Evolutionary conservation across 2,113 vertebrate species (phyloP).

Genomic region (Brachypodius melanocephalos): DNA sequence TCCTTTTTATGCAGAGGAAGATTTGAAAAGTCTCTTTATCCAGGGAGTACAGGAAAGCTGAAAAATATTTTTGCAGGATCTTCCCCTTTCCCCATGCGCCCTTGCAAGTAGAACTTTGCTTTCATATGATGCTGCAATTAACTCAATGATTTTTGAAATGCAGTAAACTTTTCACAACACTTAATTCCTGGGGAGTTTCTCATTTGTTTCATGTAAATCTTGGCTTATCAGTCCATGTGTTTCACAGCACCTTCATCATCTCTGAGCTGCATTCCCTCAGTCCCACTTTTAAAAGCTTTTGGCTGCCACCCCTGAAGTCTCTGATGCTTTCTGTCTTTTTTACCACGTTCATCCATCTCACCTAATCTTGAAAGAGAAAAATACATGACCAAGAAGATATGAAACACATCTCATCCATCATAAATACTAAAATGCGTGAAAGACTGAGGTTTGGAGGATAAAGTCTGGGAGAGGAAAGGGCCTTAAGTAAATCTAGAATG

Average conservation of each 20-base stretch:
- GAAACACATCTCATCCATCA: background rate
- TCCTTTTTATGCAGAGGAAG: background rate
- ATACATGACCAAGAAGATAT: background rate
- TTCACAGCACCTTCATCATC: background rate
- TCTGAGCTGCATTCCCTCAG: background rate
- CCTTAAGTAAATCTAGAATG: background rate
- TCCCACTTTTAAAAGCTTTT: background rate
- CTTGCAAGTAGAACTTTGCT: background rate
- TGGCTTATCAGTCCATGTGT: background rate
- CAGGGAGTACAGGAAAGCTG: background rate
- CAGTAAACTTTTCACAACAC: background rate
- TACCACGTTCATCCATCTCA: background rate
- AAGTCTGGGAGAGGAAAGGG: background rate
- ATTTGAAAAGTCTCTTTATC: background rate
- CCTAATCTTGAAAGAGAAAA: background rate
- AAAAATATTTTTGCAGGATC: background rate
- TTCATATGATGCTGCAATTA: background rate
- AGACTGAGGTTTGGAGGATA: background rate
- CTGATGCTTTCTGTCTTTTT: background rate
- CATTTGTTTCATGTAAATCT: background rate
- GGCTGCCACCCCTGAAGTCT: background rate
- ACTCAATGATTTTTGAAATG: background rate
- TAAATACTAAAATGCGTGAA: background rate
- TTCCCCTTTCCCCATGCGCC: fast-evolving
- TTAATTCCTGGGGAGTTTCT: background rate